These are phyloP conservation scores for Catonia carolina DNA, from an alignment of 2,888 invertebrate species.

Conservation along the genomic window DNA sequence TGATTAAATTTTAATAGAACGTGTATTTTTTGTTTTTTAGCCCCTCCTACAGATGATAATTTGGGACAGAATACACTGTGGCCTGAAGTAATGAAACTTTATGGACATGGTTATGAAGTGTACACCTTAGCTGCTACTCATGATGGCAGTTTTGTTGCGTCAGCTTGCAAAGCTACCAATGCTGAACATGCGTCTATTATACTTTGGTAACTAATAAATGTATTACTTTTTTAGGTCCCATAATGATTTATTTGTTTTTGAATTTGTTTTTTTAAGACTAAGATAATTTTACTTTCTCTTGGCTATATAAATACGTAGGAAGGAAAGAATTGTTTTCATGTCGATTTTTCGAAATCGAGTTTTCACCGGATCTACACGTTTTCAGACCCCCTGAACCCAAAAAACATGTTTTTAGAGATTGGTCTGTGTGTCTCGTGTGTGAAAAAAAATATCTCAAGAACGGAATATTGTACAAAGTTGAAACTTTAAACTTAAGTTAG, in stretches of 20 bases:
- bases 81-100: constrained; percentile 93
- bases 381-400: too few relatives aligned
- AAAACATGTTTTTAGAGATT: too few relatives aligned
- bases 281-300: too few relatives aligned
- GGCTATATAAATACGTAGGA: too few relatives aligned
- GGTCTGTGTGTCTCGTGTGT: too few relatives aligned
- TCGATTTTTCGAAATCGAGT: too few relatives aligned
- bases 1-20: too few relatives aligned
- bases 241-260: neutral
- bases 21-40: constrained; percentile 48
- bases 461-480: too few relatives aligned
- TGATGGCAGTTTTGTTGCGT: constrained; percentile 70
- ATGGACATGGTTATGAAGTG: constrained; percentile 96
- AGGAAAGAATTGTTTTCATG: too few relatives aligned
- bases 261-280: constrained; percentile 1
- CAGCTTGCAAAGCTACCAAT: constrained; percentile 75
- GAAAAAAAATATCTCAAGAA: too few relatives aligned
- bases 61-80: constrained; percentile 89
- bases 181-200: constrained; percentile 79
- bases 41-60: constrained; percentile 87
- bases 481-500: too few relatives aligned
- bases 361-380: too few relatives aligned
- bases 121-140: constrained; percentile 67
- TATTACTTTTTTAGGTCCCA: neutral
- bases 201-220: constrained; percentile 59